phyloP scores from a whole-genome alignment of 1,140 invertebrate genomes.

The Hormaphis cornu region DNA sequence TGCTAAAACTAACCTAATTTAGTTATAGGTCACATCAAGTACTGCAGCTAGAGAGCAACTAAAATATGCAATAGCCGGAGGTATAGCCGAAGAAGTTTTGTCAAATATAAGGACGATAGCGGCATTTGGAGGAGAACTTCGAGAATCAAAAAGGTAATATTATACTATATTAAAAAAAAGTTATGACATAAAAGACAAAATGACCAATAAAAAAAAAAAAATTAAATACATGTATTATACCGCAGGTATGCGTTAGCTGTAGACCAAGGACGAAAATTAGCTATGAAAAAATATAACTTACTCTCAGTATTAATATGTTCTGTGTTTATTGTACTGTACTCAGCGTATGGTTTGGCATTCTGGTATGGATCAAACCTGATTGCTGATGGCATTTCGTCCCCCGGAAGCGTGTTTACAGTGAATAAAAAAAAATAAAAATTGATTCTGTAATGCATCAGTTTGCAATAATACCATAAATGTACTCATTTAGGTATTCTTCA shows the following conservation, averaged over 20 bases:
- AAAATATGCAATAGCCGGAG: constrained; percentile 63
- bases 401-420: constrained; percentile 46
- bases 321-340: constrained; percentile 68
- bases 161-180: too few relatives aligned
- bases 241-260: constrained; percentile 46
- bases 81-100: constrained; percentile 72
- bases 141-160: constrained; percentile 55
- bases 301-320: constrained; percentile 53
- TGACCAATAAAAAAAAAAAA: too few relatives aligned
- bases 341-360: constrained; percentile 66
- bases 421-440: constrained; percentile 28
- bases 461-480: background rate
- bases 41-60: constrained; percentile 42
- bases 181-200: too few relatives aligned
- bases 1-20: background rate
- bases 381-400: constrained; percentile 36
- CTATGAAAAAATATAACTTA: constrained; percentile 47
- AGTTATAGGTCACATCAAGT: constrained; percentile 3
- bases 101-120: constrained; percentile 67
- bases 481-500: constrained; percentile 48
- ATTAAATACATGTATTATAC: too few relatives aligned
- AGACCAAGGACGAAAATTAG: constrained; percentile 43
- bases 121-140: constrained; percentile 67
- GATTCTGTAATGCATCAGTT: background rate
- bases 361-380: constrained; percentile 72